These are phyloP conservation scores for Cladorhizidae sp. DNA, from an alignment of 37 sponge, comb jelly and placozoan species.

Conservation along the genomic window DNA sequence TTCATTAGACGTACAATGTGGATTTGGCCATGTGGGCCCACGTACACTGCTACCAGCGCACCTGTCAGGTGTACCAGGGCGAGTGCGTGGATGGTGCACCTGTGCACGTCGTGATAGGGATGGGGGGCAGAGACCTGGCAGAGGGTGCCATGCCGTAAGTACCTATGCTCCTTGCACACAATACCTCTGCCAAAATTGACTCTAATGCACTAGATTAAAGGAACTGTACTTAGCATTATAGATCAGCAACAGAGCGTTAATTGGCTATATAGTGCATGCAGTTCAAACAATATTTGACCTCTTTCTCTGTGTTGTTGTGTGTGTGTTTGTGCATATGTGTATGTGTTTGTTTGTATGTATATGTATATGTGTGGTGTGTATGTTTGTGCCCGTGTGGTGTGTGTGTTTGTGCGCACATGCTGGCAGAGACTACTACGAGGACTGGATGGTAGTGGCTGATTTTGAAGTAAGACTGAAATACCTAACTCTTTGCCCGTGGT, in stretches of 20 bases:
- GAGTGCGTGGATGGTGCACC: slow-evolving; percentile 40
- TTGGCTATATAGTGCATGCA: too few species aligned
- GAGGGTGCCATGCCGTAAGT: slow-evolving; percentile 19
- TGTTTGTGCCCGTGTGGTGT: not conserved
- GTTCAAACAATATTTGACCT: too few species aligned
- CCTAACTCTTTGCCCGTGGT: too few species aligned
- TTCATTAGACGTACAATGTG: slow-evolving; percentile 49
- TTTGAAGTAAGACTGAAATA: slow-evolving; percentile 4
- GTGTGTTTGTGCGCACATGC: not conserved
- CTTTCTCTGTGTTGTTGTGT: not conserved
- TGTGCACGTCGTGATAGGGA: slow-evolving; percentile 59
- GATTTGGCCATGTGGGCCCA: slow-evolving; percentile 81
- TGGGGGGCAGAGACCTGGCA: slow-evolving; percentile 45
- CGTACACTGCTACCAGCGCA: slow-evolving; percentile 81
- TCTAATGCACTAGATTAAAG: too few species aligned
- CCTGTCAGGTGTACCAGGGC: slow-evolving; percentile 68
- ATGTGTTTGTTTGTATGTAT: too few species aligned
- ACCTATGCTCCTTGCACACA: too few species aligned
- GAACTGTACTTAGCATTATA: too few species aligned
- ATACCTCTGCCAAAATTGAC: too few species aligned
- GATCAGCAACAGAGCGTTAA: too few species aligned
- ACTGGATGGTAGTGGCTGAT: slow-evolving; percentile 16
- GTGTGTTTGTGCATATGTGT: not conserved
- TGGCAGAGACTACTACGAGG: not conserved
- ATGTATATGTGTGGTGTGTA: not conserved